Base-by-base conservation (phyloP, 2,113 vertebrate species). In the Agelaius tricolor region DNA sequence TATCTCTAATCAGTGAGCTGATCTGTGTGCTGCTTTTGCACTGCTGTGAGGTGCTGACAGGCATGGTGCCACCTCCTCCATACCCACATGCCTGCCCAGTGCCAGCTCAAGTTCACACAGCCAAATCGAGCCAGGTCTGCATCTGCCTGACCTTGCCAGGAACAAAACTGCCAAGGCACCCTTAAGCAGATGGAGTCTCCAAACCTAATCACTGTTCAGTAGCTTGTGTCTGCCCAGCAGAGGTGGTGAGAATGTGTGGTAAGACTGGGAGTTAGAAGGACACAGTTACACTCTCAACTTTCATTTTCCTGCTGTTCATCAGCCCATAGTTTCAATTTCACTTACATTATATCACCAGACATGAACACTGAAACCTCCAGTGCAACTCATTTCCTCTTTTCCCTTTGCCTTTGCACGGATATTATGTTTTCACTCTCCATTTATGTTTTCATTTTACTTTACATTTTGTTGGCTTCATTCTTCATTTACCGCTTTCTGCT, bases 391-490 rank as follows among this genome's bases (percentile, higher is more conserved):
- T 92, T 86, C 72, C 43, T 79, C 46, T 84, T 65, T 54, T 21
- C 49, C 37, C 69, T 47, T 66, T 73, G 28, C n/a, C 46, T 89
- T 52, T 83, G 51, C 39, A 43, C 59, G 59, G 52, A 79, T 31
- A 43, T 54, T 58, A 37, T 0, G 8, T 39, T 84, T 83, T 77
- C 63, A 51, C 33, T 79, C 44, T 61, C 30, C 59, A 23, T 74
- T 74, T 69, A 43, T 6, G 8, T 82, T 67, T 82, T 47, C 30
- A 59, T 87, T 89, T 89, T 72, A 22, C 30, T 89, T 92, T 28
- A 62, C 35, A 46, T 87, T 62, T 61, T 0, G 0, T 59, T 83
- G 0, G 0, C 51, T 84, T 84, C 21, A 7, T 74, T 90, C 51
- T 74, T 71, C 17, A 44, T 59, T 83, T 66, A 35, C 46, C 46